Evolutionary conservation across 2,113 vertebrate species (phyloP), one percentile per base, ranked within the genome.

Genomic region (Spizaetus ornatus): DNA sequence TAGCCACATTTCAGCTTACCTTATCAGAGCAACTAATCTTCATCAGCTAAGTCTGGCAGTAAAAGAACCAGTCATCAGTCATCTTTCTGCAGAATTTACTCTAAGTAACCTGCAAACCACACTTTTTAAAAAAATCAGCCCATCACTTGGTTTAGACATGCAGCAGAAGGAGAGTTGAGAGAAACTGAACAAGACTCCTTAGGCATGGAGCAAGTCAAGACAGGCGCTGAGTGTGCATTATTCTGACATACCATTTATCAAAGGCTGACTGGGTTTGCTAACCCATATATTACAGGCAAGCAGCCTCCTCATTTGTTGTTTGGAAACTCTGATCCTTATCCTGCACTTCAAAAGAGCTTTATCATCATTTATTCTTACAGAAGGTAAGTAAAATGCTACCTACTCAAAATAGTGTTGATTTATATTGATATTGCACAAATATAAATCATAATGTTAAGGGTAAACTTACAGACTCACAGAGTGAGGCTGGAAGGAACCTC

Each of bases 41-140:
- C 58, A 73, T 86, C 36, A 83, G 36, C 58, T 69, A 62, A 59
- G 40, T 69, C 58, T 88, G 50, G 53, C 66, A 95, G 71, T 73
- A 66, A 73, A 93, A 83, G 40, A 86, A 77, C 38, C 45, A 26
- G 66, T 43, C 53, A 86, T 62, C 82, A 93, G 78, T 97, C 91
- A 82, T 96, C 93, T 72, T 96, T 96, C 73, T 95, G 90, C 79
- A 95, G 89, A 53, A 92, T 94, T 96, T 71, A 32, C 47, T 78
- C 52, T 48, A 96, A 50, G 95, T 95, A 66, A 97, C 93, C 59
- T 97, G 96, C 72, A 97, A 92, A 42, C 62, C 66, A 65, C 78
- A 40, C 66, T 96, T 96, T 16, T n/a, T 6, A 1, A 31, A 86
- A 90, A 71, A 78, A 47, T 15, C 31, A 67, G 42, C 11, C 26